Evolutionary conservation across 2,888 invertebrate species (phyloP), one percentile per base, ranked within the genome.

Genomic region (Arge pagana): DNA sequence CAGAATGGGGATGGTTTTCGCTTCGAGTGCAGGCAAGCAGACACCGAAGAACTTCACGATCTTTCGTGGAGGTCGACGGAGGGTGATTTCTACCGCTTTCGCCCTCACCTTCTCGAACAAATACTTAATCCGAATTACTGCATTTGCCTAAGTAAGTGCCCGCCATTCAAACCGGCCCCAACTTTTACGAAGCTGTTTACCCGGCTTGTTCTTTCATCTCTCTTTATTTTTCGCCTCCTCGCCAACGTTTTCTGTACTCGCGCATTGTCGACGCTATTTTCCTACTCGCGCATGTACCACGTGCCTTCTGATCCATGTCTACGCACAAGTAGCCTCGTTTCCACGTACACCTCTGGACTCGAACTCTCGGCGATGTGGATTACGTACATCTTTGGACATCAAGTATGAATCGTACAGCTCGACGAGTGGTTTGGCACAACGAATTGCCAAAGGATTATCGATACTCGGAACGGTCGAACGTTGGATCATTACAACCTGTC

Each of bases 141-240:
- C 70, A 73, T 74, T 74, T 73, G 70, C 70, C 64, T 71, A 71
- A 73, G 72, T 74, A 70, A 73, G 70, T 72, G 67, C 67, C 64
- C 64, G 65, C 69, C 66, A 68, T 72, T 72, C 68, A 67, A 65
- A 63, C 66, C 64, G 66, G 63, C 63, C 61, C 54, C 56, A 61
- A 60, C n/a, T 65, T 70, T 72, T 68, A 68, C 56, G 62, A 41
- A 50, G 40, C 33, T 50, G 39, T 49, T 54, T 52, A 42, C 50
- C 45, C 28, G 13, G 6, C 6, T 41, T 48, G 53, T 52, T 48
- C 50, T 15, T 54, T 54, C 49, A 50, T 48, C 28, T 19, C 26
- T 54, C 30, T 53, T 43, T 53, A 18, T 48, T 43, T 48, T 57
- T 53, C 37, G 10, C 15, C 10, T 39, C 21, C 52, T 21, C 50